Evolutionary conservation across 1,140 invertebrate species (phyloP).

Genomic region (Acromyrmex heyeri): DNA sequence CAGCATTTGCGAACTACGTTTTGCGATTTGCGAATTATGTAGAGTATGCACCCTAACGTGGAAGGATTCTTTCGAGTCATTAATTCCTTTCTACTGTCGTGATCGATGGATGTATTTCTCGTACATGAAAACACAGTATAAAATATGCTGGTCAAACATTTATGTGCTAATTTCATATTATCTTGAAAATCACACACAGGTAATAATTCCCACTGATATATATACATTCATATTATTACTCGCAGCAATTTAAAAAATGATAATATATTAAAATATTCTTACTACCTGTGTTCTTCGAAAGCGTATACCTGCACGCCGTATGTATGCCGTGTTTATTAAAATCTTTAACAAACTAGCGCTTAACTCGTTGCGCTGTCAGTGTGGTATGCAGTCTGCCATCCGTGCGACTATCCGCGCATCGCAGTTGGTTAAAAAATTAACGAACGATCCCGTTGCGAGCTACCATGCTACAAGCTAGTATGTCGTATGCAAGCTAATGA

Average conservation of each 20-base stretch:
- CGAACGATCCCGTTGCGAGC: slow-evolving; percentile 51
- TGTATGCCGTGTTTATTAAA: neutral
- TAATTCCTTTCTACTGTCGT: too few species aligned
- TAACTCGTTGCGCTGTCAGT: slow-evolving; percentile 14
- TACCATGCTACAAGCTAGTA: slow-evolving; percentile 48
- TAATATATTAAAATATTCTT: slow-evolving; percentile 13
- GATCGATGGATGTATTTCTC: too few species aligned
- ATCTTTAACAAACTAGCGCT: slow-evolving; percentile 29
- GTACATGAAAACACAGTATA: too few species aligned
- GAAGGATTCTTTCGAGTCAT: slow-evolving; percentile 13
- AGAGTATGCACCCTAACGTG: too few species aligned
- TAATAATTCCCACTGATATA: neutral
- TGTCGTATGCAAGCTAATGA: slow-evolving; percentile 51
- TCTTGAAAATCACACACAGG: neutral
- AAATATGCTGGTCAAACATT: neutral
- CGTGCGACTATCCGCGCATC: slow-evolving; percentile 18
- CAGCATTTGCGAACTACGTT: too few species aligned
- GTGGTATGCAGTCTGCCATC: slow-evolving; percentile 4
- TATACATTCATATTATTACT: neutral
- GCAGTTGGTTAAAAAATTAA: slow-evolving; percentile 1
- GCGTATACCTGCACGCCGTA: neutral
- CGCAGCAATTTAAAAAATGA: neutral
- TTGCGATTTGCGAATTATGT: too few species aligned
- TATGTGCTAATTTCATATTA: neutral
- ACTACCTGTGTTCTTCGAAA: neutral